A percentile compares a stretch with the other conserved stretches of the same genome.
These are phyloP conservation scores for Ochropacha duplaris DNA, from an alignment of 2,888 invertebrate genomes.

Conservation along the genomic window DNA sequence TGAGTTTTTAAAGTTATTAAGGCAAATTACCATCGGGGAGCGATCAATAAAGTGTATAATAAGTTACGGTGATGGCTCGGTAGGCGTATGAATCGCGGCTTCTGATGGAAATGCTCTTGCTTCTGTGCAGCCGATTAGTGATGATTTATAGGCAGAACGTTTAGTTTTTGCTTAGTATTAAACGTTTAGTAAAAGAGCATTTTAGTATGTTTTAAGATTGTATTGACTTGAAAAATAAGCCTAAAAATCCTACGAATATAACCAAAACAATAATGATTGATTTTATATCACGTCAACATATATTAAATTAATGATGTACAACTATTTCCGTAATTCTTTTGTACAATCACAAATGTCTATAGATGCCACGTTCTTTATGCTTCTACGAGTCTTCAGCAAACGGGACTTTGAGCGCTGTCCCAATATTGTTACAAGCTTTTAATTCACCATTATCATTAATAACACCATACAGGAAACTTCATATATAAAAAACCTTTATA, in stretches of 20 bases:
- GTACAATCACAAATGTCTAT: neutral
- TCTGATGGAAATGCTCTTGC: constrained; percentile 59
- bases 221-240: too few species aligned
- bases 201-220: neutral
- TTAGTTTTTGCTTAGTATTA: constrained; percentile 33
- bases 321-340: too few species aligned
- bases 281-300: too few species aligned
- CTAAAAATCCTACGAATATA: too few species aligned
- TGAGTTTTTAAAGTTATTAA: constrained; percentile 76
- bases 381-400: neutral
- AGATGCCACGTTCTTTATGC: neutral
- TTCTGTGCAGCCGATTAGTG: constrained; percentile 68
- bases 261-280: too few species aligned
- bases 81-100: constrained; percentile 47
- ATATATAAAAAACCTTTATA: neutral
- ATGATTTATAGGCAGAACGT: constrained; percentile 58
- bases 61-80: constrained; percentile 53
- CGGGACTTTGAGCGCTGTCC: constrained; percentile 15
- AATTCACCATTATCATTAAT: constrained; percentile 4
- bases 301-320: neutral
- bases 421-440: constrained; percentile 35
- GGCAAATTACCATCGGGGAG: constrained; percentile 64
- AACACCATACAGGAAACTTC: neutral
- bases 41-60: constrained; percentile 63
- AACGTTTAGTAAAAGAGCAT: constrained; percentile 3